These are phyloP conservation scores for Cricetomys ansorgei DNA, from an alignment of 2,113 vertebrate species.

Conservation along the genomic window DNA sequence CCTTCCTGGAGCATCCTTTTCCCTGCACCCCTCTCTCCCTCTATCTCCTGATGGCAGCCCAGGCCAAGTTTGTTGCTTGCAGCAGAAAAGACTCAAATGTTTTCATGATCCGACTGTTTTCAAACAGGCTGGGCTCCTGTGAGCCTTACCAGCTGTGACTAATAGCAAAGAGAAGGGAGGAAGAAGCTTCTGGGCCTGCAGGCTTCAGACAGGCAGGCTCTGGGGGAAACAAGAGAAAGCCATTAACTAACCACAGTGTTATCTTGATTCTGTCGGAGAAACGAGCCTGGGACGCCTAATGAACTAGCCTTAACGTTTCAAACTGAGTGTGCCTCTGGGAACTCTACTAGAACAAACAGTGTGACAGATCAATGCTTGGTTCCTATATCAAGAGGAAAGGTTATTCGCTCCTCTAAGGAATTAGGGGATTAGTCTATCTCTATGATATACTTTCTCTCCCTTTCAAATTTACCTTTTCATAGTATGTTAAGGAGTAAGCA, in stretches of 20 bases:
- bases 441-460: constrained; percentile 84
- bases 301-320: constrained; percentile 94
- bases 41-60: background rate
- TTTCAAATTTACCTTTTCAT: constrained; percentile 86
- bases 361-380: constrained; percentile 97
- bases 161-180: constrained; percentile 87
- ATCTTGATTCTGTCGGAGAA: constrained; percentile 97
- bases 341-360: constrained; percentile 95
- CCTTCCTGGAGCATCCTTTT: accelerated
- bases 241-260: constrained; percentile 99
- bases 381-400: constrained; percentile 97
- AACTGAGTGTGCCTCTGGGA: constrained; percentile 93
- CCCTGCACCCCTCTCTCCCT: background rate
- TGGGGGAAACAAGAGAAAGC: constrained; percentile 98
- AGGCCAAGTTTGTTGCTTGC: constrained; percentile 70
- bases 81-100: constrained; percentile 67
- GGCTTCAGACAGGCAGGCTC: constrained; percentile 96
- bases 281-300: constrained; percentile 95
- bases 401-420: constrained; percentile 94
- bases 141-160: constrained; percentile 89
- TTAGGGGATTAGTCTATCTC: constrained; percentile 88
- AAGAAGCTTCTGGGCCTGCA: constrained; percentile 91
- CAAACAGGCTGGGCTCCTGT: constrained; percentile 83
- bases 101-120: constrained; percentile 82
- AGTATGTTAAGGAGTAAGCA: constrained; percentile 53